phyloP scores from a whole-genome alignment of 2,113 vertebrate genomes.

The Trematocara marginatum region DNA sequence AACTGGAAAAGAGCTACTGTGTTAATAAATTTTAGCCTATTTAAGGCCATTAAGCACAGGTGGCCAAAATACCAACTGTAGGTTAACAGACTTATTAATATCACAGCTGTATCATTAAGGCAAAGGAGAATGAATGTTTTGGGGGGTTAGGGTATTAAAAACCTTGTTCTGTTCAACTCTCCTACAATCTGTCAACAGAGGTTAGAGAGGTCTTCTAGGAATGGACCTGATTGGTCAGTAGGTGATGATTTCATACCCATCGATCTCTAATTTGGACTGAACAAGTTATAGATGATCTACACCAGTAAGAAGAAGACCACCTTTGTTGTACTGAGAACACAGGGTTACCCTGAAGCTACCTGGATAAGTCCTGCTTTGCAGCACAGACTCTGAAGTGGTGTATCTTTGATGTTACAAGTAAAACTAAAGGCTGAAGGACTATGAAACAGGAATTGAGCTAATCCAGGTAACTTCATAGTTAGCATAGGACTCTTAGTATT shows the following conservation, averaged over 20 bases:
- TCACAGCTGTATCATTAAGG: neutral
- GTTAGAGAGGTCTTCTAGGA: neutral
- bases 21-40: neutral
- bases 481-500: neutral
- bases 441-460: neutral
- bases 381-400: neutral
- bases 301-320: neutral
- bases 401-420: neutral
- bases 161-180: accelerated
- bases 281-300: neutral
- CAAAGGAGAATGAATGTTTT: neutral
- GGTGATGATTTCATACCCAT: neutral
- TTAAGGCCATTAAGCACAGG: neutral
- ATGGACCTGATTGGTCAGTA: neutral
- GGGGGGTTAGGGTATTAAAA: neutral
- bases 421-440: neutral
- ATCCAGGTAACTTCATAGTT: neutral
- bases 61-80: neutral
- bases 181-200: neutral
- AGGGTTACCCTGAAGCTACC: neutral
- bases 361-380: neutral
- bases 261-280: neutral
- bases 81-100: neutral
- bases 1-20: neutral
- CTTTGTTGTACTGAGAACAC: accelerated